phyloP scores from a whole-genome alignment of 2,888 invertebrate genomes.

The Bellardia bayeri region DNA sequence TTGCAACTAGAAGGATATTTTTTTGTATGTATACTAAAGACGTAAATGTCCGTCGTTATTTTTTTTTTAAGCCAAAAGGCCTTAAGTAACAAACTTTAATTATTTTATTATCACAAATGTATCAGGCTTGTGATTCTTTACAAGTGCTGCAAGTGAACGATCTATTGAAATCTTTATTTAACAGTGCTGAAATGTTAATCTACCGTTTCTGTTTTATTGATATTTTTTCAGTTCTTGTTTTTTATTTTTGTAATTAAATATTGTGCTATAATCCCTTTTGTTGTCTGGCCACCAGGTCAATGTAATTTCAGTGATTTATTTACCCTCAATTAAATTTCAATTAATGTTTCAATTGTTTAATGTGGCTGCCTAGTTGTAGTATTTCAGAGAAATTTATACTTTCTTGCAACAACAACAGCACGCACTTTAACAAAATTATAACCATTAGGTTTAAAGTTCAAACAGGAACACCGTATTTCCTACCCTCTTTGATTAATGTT shows the following conservation, averaged over 20 bases:
- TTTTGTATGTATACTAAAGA: too few relatives aligned
- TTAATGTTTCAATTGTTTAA: slow-evolving; percentile 13
- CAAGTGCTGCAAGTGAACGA: too few relatives aligned
- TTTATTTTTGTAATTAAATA: background rate
- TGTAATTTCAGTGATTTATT: slow-evolving; percentile 29
- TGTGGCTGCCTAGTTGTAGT: background rate
- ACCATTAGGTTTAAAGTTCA: background rate
- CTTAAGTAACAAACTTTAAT: background rate
- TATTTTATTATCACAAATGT: too few relatives aligned
- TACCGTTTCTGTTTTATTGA: background rate
- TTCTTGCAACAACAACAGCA: background rate
- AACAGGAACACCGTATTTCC: background rate
- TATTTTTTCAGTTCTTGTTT: background rate
- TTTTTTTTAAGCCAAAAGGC: background rate
- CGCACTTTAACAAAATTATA: background rate
- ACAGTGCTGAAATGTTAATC: too few relatives aligned
- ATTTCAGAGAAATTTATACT: slow-evolving; percentile 1
- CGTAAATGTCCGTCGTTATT: too few relatives aligned
- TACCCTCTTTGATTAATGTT: background rate
- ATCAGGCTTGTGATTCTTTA: too few relatives aligned
- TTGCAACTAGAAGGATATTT: background rate
- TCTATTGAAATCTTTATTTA: too few relatives aligned
- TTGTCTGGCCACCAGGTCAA: too few relatives aligned
- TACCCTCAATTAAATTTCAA: slow-evolving; percentile 31
- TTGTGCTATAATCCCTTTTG: background rate